A percentile compares a stretch with the other conserved stretches of the same genome.
phyloP scores from a whole-genome alignment of 2,113 vertebrate genomes.

The Myiozetetes cayanensis region DNA sequence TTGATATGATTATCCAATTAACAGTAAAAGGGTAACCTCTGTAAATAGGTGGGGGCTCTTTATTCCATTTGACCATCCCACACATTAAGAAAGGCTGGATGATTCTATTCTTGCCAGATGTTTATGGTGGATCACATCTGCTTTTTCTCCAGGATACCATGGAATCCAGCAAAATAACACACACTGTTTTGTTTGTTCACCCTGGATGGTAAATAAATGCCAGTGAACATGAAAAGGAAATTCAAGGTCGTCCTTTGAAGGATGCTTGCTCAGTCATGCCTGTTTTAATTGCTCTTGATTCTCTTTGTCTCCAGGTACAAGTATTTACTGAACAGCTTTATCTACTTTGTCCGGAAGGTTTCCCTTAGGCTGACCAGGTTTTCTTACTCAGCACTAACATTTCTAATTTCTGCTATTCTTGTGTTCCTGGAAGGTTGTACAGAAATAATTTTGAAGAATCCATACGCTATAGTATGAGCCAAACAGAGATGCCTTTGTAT shows the following conservation, averaged over 20 bases:
- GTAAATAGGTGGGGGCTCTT: not conserved
- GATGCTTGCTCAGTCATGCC: not conserved
- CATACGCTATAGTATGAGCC: not conserved
- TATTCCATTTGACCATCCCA: not conserved
- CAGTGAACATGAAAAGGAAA: not conserved
- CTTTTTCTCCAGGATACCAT: not conserved
- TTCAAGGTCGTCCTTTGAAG: constrained; percentile 24
- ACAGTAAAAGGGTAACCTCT: not conserved
- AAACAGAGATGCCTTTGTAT: not conserved
- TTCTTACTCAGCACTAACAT: not conserved
- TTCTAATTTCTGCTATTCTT: not conserved
- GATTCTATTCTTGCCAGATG: not conserved
- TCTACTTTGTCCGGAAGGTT: not conserved
- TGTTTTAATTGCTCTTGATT: constrained; percentile 21
- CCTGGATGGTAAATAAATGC: not conserved
- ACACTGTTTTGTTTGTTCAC: not conserved
- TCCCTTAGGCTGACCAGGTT: not conserved
- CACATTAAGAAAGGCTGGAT: not conserved
- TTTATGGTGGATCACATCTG: not conserved
- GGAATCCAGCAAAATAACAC: not conserved
- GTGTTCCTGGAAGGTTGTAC: not conserved
- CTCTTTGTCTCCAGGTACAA: not conserved
- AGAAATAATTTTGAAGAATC: not conserved
- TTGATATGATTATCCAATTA: not conserved
- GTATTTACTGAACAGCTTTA: not conserved